Conservation (phyloP, 1,140 invertebrate genomes). For the Orchestia grillus region DNA sequence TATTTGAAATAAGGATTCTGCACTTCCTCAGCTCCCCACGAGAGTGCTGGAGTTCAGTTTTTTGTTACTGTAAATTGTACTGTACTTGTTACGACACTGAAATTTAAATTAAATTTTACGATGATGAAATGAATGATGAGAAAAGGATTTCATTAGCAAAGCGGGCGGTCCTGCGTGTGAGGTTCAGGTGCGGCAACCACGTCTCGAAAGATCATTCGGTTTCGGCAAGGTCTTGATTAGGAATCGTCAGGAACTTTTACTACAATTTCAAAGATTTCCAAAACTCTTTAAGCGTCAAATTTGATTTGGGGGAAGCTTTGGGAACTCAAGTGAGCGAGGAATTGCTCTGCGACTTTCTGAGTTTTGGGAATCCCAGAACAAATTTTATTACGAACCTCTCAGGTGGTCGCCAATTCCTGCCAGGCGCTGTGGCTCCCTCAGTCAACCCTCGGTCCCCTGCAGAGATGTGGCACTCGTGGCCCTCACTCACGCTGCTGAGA, state of each 20-base stretch:
- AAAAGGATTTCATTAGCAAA: background rate
- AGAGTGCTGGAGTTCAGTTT: no score
- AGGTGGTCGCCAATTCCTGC: background rate
- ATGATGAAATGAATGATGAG: background rate
- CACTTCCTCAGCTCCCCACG: no score
- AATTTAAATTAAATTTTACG: no score
- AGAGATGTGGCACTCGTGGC: background rate
- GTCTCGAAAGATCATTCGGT: background rate
- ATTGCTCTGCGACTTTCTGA: background rate
- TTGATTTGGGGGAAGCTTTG: background rate
- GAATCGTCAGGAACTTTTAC: background rate
- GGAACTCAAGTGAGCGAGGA: background rate
- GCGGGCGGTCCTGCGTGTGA: background rate
- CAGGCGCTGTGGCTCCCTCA: background rate
- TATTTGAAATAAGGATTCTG: no score
- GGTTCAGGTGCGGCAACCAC: background rate
- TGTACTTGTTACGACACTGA: no score
- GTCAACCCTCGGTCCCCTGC: background rate
- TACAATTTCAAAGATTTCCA: background rate
- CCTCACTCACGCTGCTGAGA: no score
- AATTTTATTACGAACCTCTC: background rate
- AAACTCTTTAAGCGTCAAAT: constrained; percentile 9
- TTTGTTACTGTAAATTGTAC: no score
- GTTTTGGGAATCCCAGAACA: background rate
- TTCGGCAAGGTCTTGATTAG: background rate